Evolutionary conservation across 1,140 invertebrate genomes (phyloP), one percentile per base, ranked within the genome.

Genomic region (Drosophila orosa): DNA sequence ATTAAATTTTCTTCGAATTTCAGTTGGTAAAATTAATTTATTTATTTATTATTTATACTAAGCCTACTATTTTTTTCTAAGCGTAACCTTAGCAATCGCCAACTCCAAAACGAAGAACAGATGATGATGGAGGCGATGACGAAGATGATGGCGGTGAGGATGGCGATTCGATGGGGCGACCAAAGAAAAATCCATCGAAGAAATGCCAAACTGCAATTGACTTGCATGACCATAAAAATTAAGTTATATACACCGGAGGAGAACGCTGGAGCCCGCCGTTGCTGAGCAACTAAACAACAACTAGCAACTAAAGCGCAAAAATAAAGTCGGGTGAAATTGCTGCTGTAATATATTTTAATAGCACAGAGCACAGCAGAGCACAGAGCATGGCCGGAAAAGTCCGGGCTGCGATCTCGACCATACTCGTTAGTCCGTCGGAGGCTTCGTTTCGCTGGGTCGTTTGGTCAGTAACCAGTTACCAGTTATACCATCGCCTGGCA

Each of bases 171-270:
- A 40, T 65, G 57, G 57, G 55, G 57, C 35, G 40, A 44, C 24
- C 17, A 24, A 25, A 65, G 58, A 58, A 74, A 84, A 80, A 74
- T 78, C 71, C 83, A 85, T 71, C 69, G 78, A 82, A 86, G 83
- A 86, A 86, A 87, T 86, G 79, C 83, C 83, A 86, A 86, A 86
- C 83, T 86, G 83, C 83, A 86, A 86, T 86, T 86, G 83, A 86
- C 83, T 86, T 86, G 83, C 83, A 86, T 86, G 83, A 86, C 83
- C 83, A 86, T 86, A 86, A 86, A 86, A 86, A 86, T 86, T 87
- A 86, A 86, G 83, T 87, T 86, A 86, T 86, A 87, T 87, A 78
- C 83, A 82, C 74, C 79, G 67, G 6, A 6, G 3, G 24, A 54
- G 44, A 68, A 8, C 35, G 25, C 54, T 58, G 52, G 3, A 19